Conservation (phyloP, 2,113 vertebrate species). For the Saccopteryx bilineata region DNA sequence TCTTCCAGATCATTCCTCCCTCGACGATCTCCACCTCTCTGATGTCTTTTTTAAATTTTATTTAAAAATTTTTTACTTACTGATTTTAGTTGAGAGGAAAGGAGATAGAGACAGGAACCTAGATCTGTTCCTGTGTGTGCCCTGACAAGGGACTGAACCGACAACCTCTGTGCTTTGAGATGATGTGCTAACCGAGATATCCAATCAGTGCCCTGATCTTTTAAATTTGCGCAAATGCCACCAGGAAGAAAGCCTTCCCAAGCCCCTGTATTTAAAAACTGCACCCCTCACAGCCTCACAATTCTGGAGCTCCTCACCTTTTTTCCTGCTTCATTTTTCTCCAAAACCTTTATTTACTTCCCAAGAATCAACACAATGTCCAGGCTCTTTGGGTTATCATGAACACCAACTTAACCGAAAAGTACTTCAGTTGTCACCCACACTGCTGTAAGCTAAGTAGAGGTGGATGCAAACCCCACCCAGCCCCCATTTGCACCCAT, state of each 20-base stretch:
- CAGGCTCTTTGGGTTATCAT: rapidly evolving
- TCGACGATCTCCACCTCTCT: neutral
- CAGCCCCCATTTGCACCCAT: neutral
- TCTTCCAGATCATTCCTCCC: neutral
- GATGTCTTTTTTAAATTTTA: neutral
- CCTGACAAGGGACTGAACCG: too few species aligned
- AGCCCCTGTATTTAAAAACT: neutral
- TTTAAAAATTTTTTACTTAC: too few species aligned
- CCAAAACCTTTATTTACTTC: neutral
- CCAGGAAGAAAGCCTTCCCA: neutral
- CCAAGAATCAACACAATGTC: neutral
- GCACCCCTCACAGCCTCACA: neutral
- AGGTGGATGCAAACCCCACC: neutral
- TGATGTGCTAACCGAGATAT: too few species aligned
- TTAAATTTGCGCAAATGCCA: neutral
- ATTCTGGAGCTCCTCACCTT: too few species aligned
- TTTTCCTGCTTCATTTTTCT: neutral
- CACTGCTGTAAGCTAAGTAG: rapidly evolving
- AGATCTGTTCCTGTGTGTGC: too few species aligned
- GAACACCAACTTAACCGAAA: neutral
- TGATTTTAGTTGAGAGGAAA: too few species aligned
- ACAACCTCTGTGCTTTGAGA: too few species aligned
- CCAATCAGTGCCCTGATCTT: too few species aligned
- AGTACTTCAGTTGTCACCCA: neutral
- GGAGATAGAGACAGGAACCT: too few species aligned